phyloP scores from a whole-genome alignment of 2,113 vertebrate genomes.

The Cathartes aura region DNA sequence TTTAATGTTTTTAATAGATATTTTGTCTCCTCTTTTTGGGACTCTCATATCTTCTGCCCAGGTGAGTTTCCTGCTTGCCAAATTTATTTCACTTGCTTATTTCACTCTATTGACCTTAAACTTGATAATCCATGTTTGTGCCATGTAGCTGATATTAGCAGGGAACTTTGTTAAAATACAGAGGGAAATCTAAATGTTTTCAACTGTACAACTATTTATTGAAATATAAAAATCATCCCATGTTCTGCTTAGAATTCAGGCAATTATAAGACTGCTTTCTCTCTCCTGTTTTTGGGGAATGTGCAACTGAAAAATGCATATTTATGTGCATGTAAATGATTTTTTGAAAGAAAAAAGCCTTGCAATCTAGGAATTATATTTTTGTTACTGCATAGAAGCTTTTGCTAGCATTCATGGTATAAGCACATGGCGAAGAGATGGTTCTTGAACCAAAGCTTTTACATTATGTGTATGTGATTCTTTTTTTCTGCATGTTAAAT shows the following conservation, averaged over 20 bases:
- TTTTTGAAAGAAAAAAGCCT: background rate
- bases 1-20: slow-evolving; percentile 81
- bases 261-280: background rate
- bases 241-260: background rate
- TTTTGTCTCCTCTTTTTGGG: slow-evolving; percentile 95
- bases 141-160: accelerated
- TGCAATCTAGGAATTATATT: background rate
- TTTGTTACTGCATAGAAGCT: background rate
- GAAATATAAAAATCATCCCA: background rate
- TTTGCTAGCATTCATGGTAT: accelerated
- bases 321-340: background rate
- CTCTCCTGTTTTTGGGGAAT: background rate
- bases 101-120: background rate
- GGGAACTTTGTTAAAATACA: background rate
- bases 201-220: background rate
- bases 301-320: background rate
- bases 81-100: background rate
- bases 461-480: background rate
- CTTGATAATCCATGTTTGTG: background rate
- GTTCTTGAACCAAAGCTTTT: background rate
- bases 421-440: background rate
- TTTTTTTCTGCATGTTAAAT: background rate
- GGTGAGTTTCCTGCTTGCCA: slow-evolving; percentile 75
- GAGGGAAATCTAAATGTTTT: background rate
- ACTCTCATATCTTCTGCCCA: slow-evolving; percentile 93